A percentile compares a stretch with the other conserved stretches of the same genome.
phyloP scores from a whole-genome alignment of 2,797 vertebrate genomes.

The Coilia nasus region DNA sequence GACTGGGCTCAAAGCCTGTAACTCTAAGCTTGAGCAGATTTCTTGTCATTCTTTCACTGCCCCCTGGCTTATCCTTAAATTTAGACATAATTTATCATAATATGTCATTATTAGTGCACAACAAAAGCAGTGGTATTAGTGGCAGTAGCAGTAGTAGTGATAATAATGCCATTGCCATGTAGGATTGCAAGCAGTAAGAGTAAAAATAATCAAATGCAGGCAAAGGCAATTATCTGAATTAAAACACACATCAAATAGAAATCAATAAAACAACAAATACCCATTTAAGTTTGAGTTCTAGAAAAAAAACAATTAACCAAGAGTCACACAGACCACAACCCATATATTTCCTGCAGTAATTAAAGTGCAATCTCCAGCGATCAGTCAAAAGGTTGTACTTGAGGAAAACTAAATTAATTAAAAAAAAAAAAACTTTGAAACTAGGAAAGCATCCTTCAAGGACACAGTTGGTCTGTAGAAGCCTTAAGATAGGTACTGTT shows the following conservation, averaged over 20 bases:
- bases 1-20: not conserved
- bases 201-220: not conserved
- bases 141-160: not conserved
- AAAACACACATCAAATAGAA: constrained; percentile 40
- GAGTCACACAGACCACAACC: constrained; percentile 25
- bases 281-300: constrained; percentile 41
- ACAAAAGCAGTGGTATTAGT: not conserved
- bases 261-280: constrained; percentile 47
- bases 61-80: not conserved
- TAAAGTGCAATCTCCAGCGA: constrained; percentile 45
- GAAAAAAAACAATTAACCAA: constrained; percentile 35
- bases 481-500: not conserved
- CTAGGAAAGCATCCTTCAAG: constrained; percentile 17
- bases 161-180: not conserved
- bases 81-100: not conserved
- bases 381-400: constrained; percentile 34
- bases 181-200: not conserved
- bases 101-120: not conserved
- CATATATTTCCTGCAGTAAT: constrained; percentile 43
- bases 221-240: constrained; percentile 31
- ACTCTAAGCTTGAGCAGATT: not conserved
- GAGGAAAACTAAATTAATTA: constrained; percentile 35
- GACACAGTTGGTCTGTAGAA: constrained; percentile 19
- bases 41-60: constrained; percentile 1
- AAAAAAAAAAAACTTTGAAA: constrained; percentile 34